phyloP scores from a whole-genome alignment of 2,797 vertebrate genomes.

The Leptatherina wallacei region DNA sequence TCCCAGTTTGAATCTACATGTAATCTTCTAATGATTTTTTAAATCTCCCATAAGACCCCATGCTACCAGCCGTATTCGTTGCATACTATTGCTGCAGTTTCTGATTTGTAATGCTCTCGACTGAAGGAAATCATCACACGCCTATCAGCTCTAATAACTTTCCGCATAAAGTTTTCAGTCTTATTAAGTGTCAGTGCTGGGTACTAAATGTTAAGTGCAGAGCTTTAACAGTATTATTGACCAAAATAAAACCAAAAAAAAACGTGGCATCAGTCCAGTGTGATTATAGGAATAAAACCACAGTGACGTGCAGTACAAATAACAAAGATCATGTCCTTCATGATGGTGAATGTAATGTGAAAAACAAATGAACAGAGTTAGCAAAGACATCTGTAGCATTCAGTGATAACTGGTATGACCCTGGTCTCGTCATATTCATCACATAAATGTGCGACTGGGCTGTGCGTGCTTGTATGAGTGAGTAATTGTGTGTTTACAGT shows the following conservation, averaged over 20 bases:
- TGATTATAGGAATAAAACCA: conserved; percentile 45
- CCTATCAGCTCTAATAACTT: conserved; percentile 10
- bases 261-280: conserved; percentile 47
- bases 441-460: conserved; percentile 34
- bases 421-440: conserved; percentile 30
- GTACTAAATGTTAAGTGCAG: conserved; percentile 28
- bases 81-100: conserved; percentile 23
- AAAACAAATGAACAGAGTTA: conserved; percentile 42
- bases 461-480: conserved; percentile 41
- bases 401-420: conserved; percentile 47
- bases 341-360: conserved; percentile 35
- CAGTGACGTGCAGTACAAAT: conserved; percentile 43
- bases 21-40: conserved; percentile 30
- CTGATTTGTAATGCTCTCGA: conserved; percentile 9
- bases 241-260: conserved; percentile 17
- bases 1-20: conserved; percentile 47
- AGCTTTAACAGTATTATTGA: conserved; percentile 49
- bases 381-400: conserved; percentile 42
- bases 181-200: conserved; percentile 32
- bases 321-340: conserved; percentile 26
- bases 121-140: conserved; percentile 11
- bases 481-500: conserved; percentile 36
- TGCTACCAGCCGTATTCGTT: not conserved
- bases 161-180: conserved; percentile 23
- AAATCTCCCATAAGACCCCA: conserved; percentile 17